A percentile compares a stretch with the other conserved stretches of the same genome.
These are phyloP conservation scores for Mellilla xanthometata DNA, from an alignment of 2,888 invertebrate genomes.

Conservation along the genomic window DNA sequence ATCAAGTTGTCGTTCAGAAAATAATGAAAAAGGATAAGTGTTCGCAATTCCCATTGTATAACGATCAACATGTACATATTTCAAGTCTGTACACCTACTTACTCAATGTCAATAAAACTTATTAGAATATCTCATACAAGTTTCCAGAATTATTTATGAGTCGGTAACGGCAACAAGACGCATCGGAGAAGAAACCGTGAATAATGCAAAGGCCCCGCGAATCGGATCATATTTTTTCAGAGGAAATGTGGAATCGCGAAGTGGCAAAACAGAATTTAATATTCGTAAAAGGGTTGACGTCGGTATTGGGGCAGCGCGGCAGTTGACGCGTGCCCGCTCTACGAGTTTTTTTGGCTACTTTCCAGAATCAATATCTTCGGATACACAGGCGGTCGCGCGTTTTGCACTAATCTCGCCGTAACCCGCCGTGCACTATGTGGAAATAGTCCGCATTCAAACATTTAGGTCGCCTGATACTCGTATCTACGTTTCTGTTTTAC, in stretches of 20 bases:
- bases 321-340: conserved; percentile 79
- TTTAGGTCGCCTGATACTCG: conserved; percentile 27
- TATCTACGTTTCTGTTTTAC: conserved; percentile 25
- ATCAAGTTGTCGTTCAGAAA: too few species aligned
- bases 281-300: conserved; percentile 82
- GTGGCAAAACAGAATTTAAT: conserved; percentile 83
- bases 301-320: conserved; percentile 73
- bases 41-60: too few species aligned
- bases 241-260: conserved; percentile 75
- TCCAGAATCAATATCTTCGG: conserved; percentile 81
- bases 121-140: conserved; percentile 7
- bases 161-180: conserved; percentile 37
- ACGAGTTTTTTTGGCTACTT: conserved; percentile 79
- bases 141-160: conserved; percentile 23
- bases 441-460: conserved; percentile 31
- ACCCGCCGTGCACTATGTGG: conserved; percentile 45
- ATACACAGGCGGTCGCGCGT: conserved; percentile 73
- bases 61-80: too few species aligned
- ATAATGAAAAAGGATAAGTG: too few species aligned
- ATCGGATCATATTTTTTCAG: conserved; percentile 70
- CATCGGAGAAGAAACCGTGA: conserved; percentile 57
- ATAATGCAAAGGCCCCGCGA: conserved; percentile 67
- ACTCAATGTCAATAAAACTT: not conserved
- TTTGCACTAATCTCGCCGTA: conserved; percentile 74
- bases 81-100: too few species aligned